Percentiles rank a stretch among this genome's conserved stretches.
These are phyloP conservation scores for Fissipunctia ypsillon DNA, from an alignment of 2,888 invertebrate species.

Conservation along the genomic window DNA sequence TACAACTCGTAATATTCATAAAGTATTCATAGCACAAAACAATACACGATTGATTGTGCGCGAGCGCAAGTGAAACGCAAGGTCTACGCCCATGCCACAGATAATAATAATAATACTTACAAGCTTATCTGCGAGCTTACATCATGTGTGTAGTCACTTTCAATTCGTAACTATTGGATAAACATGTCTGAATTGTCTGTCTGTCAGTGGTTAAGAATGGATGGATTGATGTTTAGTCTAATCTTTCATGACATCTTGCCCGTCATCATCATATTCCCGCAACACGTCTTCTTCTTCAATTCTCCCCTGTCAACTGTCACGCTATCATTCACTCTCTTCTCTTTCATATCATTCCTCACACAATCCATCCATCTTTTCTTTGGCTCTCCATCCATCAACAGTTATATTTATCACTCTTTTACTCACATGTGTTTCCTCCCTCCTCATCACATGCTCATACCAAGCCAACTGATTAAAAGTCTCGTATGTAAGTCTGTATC, in stretches of 20 bases:
- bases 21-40: constrained; percentile 67
- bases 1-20: constrained; percentile 60
- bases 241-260: not conserved
- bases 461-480: no score
- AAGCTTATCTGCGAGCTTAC: constrained; percentile 54
- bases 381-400: no score
- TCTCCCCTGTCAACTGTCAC: no score
- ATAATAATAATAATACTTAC: constrained; percentile 33
- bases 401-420: no score
- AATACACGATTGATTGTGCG: constrained; percentile 73
- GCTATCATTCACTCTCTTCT: no score
- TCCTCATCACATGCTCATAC: no score
- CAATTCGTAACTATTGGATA: constrained; percentile 36
- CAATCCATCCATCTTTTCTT: no score
- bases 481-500: no score
- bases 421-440: no score
- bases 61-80: constrained; percentile 72
- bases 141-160: constrained; percentile 50
- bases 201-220: constrained; percentile 23
- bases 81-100: constrained; percentile 65
- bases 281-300: no score
- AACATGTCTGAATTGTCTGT: constrained; percentile 50
- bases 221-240: constrained; percentile 12
- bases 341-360: no score
- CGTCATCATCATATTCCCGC: no score